A percentile compares a stretch with the other conserved stretches of the same genome.
Evolutionary conservation across 2,113 vertebrate genomes (phyloP).

Genomic region (Sminthopsis crassicaudata): DNA sequence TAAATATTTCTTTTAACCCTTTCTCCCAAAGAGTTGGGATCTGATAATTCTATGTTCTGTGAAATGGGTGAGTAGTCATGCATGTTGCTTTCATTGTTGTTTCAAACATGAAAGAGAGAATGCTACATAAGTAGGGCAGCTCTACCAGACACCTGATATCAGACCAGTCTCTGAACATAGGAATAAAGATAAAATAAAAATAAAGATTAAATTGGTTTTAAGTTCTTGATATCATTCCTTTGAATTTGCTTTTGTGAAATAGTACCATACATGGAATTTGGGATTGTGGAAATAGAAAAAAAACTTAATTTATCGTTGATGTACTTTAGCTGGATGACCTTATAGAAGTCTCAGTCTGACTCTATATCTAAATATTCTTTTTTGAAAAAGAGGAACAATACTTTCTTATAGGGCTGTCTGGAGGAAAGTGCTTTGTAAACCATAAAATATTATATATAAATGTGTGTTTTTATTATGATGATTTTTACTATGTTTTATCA

Average conservation of each 20-base stretch:
- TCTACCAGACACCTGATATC: neutral
- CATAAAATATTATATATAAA: neutral
- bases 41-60: neutral
- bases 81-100: neutral
- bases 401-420: neutral
- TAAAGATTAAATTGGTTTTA: conserved; percentile 11
- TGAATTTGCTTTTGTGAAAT: neutral
- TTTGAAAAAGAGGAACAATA: neutral
- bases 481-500: too few relatives aligned
- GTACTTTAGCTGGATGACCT: neutral
- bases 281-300: neutral
- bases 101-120: conserved; percentile 8
- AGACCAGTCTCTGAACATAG: neutral
- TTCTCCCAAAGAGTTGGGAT: neutral
- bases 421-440: neutral
- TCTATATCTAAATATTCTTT: neutral
- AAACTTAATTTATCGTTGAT: neutral
- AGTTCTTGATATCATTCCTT: neutral
- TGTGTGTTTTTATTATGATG: neutral
- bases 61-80: neutral
- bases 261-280: neutral
- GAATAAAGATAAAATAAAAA: conserved; percentile 5
- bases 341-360: neutral
- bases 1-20: neutral
- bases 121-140: neutral